These are phyloP conservation scores for Cryptophagus acutangulus DNA, from an alignment of 2,888 invertebrate genomes.

Conservation along the genomic window DNA sequence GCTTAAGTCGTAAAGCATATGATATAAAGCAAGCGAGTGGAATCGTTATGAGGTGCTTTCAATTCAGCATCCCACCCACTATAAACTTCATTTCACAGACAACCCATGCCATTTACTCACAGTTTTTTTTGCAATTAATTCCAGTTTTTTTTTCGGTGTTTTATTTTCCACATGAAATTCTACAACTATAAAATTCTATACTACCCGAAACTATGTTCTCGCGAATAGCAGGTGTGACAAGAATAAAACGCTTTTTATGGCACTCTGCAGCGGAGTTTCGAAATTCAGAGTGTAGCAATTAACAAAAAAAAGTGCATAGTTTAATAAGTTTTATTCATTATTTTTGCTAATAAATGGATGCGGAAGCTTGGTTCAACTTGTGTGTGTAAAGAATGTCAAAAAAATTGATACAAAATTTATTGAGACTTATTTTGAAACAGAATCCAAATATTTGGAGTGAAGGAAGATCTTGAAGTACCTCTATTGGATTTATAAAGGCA, in stretches of 20 bases:
- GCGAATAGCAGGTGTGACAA: conserved; percentile 4
- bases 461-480: no score
- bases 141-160: conserved; percentile 7
- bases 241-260: conserved; percentile 3
- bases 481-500: no score
- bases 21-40: conserved; percentile 8
- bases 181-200: conserved; percentile 1
- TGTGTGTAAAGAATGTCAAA: no score
- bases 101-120: conserved; percentile 1
- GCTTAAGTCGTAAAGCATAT: conserved; percentile 19
- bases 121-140: conserved; percentile 17
- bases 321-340: no score
- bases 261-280: no score
- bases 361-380: no score
- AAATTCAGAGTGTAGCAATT: no score
- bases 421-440: no score
- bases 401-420: no score
- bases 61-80: conserved; percentile 13
- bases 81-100: not conserved
- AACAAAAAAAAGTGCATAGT: no score
- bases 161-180: conserved; percentile 3
- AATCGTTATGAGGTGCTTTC: conserved; percentile 6
- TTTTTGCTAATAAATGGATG: no score
- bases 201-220: not conserved
- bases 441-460: no score